Percentiles rank a stretch among this genome's conserved stretches.
Conservation (phyloP, 1,140 invertebrate genomes). For the Vanessa tameamea region DNA sequence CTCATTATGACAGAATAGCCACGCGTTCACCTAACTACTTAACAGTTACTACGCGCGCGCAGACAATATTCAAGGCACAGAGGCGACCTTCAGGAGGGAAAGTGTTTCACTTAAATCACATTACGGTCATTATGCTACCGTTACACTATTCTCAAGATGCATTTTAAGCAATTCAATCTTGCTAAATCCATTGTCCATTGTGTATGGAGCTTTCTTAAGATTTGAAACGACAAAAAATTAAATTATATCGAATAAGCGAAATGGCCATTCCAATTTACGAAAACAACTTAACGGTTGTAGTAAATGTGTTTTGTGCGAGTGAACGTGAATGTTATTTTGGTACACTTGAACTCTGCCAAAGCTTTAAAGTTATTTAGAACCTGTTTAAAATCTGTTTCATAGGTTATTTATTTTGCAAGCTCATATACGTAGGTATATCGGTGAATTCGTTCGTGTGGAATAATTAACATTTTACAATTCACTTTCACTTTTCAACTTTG, state of each 20-base stretch:
- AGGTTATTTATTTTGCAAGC: no score
- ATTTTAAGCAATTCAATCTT: conserved; percentile 34
- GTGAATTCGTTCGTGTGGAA: no score
- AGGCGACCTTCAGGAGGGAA: conserved; percentile 62
- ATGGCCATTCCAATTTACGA: background rate
- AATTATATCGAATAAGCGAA: conserved; percentile 18
- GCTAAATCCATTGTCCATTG: conserved; percentile 37
- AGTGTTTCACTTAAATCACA: conserved; percentile 65
- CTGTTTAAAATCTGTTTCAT: no score
- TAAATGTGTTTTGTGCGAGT: background rate
- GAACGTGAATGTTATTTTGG: no score
- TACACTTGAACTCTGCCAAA: no score
- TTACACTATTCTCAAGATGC: conserved; percentile 36
- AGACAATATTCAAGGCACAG: conserved; percentile 58
- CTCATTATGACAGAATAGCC: conserved; percentile 49
- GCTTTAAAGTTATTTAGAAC: no score
- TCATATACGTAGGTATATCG: no score
- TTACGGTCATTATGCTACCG: conserved; percentile 41
- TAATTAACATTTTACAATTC: no score
- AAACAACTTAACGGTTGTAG: background rate
- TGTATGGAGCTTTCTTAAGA: conserved; percentile 30
- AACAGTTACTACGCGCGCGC: conserved; percentile 46
- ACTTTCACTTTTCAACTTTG: no score
- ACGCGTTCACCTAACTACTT: conserved; percentile 36
- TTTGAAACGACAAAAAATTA: conserved; percentile 20